Base-by-base conservation (phyloP, 1,140 invertebrate genomes). In the Chrysoperla carnea region DNA sequence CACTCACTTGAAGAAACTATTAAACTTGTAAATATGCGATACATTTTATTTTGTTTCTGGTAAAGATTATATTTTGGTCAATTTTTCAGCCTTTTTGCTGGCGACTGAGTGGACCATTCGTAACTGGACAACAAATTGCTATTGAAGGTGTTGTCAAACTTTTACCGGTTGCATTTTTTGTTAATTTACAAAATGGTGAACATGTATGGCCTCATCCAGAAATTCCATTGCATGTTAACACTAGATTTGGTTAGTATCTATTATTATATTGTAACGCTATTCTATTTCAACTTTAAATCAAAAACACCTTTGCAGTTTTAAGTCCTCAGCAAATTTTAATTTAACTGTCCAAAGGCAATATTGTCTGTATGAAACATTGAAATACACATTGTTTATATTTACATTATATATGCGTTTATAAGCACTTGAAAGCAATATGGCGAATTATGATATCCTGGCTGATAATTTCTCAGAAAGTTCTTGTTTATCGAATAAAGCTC, bases 111-210 rank as follows among this genome's bases (percentile, higher is more conserved):
- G 53, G 55, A 28, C 53, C 60, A 8, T 60, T 78, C 42, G 52
- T 50, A 14, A 44, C 55, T 42, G 73, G 71, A 1, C 56, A 63
- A 43, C 61, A 61, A 44, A 45, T 78, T 11, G 63, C 68, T 47
- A 68, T 78, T 36, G 62, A 62, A 45, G 75, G 74, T 11, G 61
- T 67, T 50, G 61, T 78, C 23, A 75, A 76, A 50, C 55, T 78
- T 17, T 57, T 78, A 31, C 76, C 75, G 14, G 67, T 76, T 44
- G 72, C 73, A 48, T 80, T 83, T 55, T 72, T 69, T 47, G 62
- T 83, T 17, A 81, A 81, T 64, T 55, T 83, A 35, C 76, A 80
- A 52, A 64, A 70, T 42, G 71, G 70, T 6, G 59, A 66, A 42
- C 62, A 67, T 15, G 61, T 72, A 39, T 77, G 75, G 62, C 75